These are phyloP conservation scores for Teleogryllus oceanicus DNA, from an alignment of 2,888 invertebrate species.

Conservation along the genomic window DNA sequence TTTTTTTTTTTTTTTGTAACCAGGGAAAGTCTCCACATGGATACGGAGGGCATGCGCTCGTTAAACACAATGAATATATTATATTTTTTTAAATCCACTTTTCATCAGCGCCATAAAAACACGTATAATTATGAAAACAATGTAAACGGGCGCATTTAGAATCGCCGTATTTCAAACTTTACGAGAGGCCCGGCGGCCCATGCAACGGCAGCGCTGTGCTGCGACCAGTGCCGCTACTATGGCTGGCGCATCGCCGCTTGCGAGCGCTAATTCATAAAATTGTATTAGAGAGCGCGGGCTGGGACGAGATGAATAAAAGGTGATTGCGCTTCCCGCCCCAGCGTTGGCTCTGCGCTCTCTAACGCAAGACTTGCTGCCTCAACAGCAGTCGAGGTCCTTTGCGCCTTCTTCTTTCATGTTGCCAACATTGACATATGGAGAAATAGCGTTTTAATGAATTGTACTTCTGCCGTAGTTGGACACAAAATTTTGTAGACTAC, in stretches of 20 bases:
- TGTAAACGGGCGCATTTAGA: slow-evolving; percentile 9
- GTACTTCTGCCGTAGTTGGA: too few species aligned
- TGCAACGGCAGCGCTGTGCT: background rate
- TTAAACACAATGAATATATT: slow-evolving; percentile 18
- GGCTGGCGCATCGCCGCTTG: background rate
- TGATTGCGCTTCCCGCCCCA: background rate
- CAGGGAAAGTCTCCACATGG: background rate
- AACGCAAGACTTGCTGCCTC: too few species aligned
- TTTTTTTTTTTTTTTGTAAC: background rate
- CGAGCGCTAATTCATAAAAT: background rate
- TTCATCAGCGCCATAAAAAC: background rate
- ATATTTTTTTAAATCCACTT: slow-evolving; percentile 9
- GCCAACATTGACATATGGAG: too few species aligned
- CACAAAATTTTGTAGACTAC: too few species aligned
- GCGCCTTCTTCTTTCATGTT: too few species aligned
- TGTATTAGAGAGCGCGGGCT: background rate
- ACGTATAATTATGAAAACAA: slow-evolving; percentile 8
- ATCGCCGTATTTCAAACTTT: slow-evolving; percentile 1
- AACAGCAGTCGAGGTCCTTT: too few species aligned
- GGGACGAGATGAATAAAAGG: background rate
- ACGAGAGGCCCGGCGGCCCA: background rate
- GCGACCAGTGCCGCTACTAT: background rate
- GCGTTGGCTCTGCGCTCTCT: background rate
- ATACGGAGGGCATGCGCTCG: background rate
- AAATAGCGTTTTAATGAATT: too few species aligned